phyloP scores from a whole-genome alignment of 2,888 invertebrate species.

The Idaea aversata region DNA sequence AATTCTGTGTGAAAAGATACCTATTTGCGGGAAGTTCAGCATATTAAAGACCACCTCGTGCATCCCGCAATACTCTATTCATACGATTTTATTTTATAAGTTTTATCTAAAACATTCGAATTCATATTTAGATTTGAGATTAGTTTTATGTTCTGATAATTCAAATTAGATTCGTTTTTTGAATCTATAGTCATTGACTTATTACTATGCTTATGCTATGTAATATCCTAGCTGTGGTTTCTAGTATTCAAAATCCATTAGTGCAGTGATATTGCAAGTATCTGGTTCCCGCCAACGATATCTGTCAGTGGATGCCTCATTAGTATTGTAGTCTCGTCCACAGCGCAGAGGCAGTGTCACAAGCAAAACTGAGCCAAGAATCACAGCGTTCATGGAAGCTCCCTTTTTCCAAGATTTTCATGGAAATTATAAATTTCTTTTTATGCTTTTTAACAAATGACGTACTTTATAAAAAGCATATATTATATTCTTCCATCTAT shows the following conservation, averaged over 20 bases:
- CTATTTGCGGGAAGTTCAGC: background rate
- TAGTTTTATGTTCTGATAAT: background rate
- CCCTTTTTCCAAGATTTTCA: too few relatives aligned
- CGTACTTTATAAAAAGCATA: too few relatives aligned
- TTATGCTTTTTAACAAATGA: too few relatives aligned
- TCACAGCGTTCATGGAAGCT: background rate
- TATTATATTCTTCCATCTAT: too few relatives aligned
- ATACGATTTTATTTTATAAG: background rate
- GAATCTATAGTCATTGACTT: too few relatives aligned
- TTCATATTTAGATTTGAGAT: background rate
- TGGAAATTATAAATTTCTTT: too few relatives aligned
- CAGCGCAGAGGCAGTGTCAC: background rate
- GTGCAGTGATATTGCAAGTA: constrained; percentile 2
- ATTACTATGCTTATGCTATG: too few relatives aligned
- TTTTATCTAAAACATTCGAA: background rate
- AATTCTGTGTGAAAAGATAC: constrained; percentile 4
- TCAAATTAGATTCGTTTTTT: background rate
- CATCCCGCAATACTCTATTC: background rate
- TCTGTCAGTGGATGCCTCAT: constrained; percentile 48
- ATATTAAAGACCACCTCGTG: background rate
- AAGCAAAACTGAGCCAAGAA: background rate
- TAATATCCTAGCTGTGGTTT: background rate
- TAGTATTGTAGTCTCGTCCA: constrained; percentile 39
- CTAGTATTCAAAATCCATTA: background rate
- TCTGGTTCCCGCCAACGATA: constrained; percentile 27